Evolutionary conservation across 2,113 vertebrate genomes (phyloP).

Genomic region (Ictidomys tridecemlineatus): DNA sequence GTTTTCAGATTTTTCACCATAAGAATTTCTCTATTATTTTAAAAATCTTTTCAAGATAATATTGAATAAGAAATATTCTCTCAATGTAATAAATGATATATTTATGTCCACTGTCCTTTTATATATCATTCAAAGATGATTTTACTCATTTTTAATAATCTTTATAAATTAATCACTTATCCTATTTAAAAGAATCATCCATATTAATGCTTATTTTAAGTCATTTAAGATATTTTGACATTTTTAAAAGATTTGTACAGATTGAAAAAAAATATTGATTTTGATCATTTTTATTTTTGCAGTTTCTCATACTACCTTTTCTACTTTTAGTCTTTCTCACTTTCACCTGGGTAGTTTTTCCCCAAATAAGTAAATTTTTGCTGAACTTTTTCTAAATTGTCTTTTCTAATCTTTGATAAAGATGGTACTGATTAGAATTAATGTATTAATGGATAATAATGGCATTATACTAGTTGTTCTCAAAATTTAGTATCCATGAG

Average conservation of each 20-base stretch:
- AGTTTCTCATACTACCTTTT: neutral
- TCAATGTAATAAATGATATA: neutral
- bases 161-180: neutral
- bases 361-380: neutral
- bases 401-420: constrained; percentile 23
- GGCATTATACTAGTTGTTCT: neutral
- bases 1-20: neutral
- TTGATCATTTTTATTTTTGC: neutral
- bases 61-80: neutral
- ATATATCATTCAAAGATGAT: neutral
- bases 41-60: constrained; percentile 51
- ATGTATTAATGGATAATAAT: constrained; percentile 20
- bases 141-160: constrained; percentile 33
- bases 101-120: neutral
- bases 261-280: constrained; percentile 21
- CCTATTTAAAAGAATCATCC: neutral
- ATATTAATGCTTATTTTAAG: neutral
- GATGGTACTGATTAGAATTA: neutral
- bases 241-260: constrained; percentile 14
- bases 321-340: neutral
- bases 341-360: constrained; percentile 7
- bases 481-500: neutral
- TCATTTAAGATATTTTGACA: neutral
- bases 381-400: constrained; percentile 24
- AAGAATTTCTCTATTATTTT: neutral